phyloP scores from a whole-genome alignment of 2,113 vertebrate genomes.

The Aphyosemion australe region DNA sequence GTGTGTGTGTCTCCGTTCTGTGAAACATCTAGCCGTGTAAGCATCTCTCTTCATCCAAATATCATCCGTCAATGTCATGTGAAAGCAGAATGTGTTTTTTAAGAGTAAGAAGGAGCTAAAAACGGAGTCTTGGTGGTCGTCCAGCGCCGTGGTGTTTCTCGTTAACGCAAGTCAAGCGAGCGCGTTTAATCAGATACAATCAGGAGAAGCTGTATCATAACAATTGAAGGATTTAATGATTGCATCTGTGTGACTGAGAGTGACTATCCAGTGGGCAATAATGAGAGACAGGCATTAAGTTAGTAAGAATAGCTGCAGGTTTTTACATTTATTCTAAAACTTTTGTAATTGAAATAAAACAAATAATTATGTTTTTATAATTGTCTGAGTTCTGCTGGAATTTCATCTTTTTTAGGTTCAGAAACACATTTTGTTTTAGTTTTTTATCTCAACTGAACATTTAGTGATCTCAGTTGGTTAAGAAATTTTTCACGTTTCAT shows the following conservation, averaged over 20 bases:
- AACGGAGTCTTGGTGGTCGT: slow-evolving; percentile 58
- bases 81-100: slow-evolving; percentile 71
- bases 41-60: slow-evolving; percentile 76
- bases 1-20: slow-evolving; percentile 68
- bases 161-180: slow-evolving; percentile 65
- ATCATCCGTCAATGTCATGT: slow-evolving; percentile 80
- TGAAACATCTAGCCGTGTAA: slow-evolving; percentile 72
- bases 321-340: neutral
- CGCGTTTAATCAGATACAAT: slow-evolving; percentile 73
- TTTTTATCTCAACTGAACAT: no score
- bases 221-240: slow-evolving; percentile 56
- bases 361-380: neutral
- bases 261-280: slow-evolving; percentile 39
- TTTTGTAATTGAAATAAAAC: neutral
- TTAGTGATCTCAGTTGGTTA: no score
- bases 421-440: no score
- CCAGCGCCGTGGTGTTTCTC: slow-evolving; percentile 60
- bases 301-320: slow-evolving; percentile 15
- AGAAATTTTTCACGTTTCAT: no score
- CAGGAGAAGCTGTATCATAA: slow-evolving; percentile 68
- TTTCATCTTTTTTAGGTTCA: no score
- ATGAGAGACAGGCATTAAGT: slow-evolving; percentile 52
- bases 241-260: slow-evolving; percentile 39
- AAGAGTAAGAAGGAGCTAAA: slow-evolving; percentile 58
- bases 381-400: neutral